Evolutionary conservation across 2,113 vertebrate species (phyloP).

Genomic region (Ivindomyrus marchei): DNA sequence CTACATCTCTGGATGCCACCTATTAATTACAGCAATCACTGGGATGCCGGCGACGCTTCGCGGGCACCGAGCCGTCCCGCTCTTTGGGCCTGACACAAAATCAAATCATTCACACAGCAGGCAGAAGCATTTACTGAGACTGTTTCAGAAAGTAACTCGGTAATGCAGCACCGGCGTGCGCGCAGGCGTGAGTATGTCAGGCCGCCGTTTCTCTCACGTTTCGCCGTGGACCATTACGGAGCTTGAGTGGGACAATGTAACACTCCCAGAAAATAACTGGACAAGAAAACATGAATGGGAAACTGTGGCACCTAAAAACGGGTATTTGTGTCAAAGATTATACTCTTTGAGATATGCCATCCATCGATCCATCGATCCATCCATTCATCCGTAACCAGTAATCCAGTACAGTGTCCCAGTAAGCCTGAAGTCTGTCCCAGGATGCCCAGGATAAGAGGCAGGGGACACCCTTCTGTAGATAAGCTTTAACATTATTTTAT

Average conservation of each 20-base stretch:
- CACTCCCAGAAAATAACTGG: background rate
- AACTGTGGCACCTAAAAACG: background rate
- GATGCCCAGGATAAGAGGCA: background rate
- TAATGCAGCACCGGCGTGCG: background rate
- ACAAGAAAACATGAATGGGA: background rate
- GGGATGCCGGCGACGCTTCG: background rate
- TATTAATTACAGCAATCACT: constrained; percentile 24
- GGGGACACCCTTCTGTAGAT: background rate
- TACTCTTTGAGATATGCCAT: background rate
- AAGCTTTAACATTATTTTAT: background rate
- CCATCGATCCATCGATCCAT: background rate
- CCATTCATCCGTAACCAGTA: background rate
- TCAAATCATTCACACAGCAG: background rate
- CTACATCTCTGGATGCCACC: constrained; percentile 18
- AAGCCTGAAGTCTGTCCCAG: background rate
- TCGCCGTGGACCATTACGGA: background rate
- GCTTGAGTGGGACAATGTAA: background rate
- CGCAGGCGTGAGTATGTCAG: background rate
- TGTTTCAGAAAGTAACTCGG: background rate
- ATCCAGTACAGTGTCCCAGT: background rate
- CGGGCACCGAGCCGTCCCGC: background rate
- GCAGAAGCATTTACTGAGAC: background rate
- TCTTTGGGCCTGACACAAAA: background rate
- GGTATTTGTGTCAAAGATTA: background rate
- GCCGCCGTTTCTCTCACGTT: too few species aligned